phyloP scores from a whole-genome alignment of 2,113 vertebrate species.

The Podocnemis expansa region DNA sequence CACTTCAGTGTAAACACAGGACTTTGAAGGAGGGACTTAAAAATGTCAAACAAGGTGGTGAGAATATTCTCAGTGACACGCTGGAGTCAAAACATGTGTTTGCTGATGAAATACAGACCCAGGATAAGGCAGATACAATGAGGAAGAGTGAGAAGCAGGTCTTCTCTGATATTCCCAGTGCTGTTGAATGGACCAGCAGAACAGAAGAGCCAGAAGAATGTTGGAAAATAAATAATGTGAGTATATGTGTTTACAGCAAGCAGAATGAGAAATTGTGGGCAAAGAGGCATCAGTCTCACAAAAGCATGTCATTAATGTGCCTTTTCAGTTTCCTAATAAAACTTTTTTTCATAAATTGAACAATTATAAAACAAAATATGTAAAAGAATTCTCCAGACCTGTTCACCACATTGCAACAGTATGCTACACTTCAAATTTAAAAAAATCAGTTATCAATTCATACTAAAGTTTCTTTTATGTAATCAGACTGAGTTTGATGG shows the following conservation, averaged over 20 bases:
- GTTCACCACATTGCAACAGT: conserved; percentile 4
- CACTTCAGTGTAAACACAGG: conserved; percentile 68
- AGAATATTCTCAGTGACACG: conserved; percentile 44
- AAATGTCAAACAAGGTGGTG: conserved; percentile 64
- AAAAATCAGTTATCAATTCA: conserved; percentile 47
- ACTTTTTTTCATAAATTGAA: not conserved
- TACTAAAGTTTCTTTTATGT: not conserved
- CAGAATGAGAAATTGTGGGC: not conserved
- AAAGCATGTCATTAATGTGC: conserved; percentile 18
- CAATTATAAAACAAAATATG: conserved; percentile 30
- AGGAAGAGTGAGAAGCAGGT: conserved; percentile 17
- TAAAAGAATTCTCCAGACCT: conserved; percentile 25
- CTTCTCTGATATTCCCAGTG: conserved; percentile 7
- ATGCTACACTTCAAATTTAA: conserved; percentile 8
- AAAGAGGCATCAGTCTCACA: conserved; percentile 17
- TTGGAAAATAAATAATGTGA: conserved; percentile 63
- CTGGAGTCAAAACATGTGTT: conserved; percentile 51
- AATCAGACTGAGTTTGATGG: conserved; percentile 29
- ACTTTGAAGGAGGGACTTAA: conserved; percentile 69
- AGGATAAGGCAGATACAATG: conserved; percentile 10
- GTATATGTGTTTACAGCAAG: conserved; percentile 36
- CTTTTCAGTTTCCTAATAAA: conserved; percentile 55
- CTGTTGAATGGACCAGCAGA: conserved; percentile 23
- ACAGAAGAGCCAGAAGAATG: conserved; percentile 26
- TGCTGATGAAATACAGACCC: conserved; percentile 1